Evolutionary conservation across 2,888 invertebrate species (phyloP).

Genomic region (Synanthedon tipuliformis): DNA sequence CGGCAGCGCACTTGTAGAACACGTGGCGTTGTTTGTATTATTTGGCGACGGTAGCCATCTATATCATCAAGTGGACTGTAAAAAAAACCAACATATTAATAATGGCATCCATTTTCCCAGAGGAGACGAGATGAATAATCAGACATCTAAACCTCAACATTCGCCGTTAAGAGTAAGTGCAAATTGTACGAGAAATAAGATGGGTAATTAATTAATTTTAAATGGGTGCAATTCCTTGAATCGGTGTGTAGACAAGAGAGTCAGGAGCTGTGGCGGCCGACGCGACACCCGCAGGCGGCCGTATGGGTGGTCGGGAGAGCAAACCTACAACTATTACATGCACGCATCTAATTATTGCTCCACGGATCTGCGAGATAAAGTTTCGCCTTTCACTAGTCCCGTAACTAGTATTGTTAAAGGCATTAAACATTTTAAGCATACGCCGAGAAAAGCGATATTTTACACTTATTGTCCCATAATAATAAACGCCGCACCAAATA

Average conservation of each 20-base stretch:
- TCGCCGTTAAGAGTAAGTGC: no score
- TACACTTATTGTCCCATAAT: no score
- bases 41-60: no score
- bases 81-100: no score
- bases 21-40: no score
- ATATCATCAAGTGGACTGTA: no score
- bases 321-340: slow-evolving; percentile 16
- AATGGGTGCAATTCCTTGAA: slow-evolving; percentile 7
- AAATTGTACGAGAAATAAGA: neutral
- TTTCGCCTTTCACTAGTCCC: neutral
- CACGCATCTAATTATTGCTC: slow-evolving; percentile 32
- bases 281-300: slow-evolving; percentile 13
- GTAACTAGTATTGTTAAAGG: neutral
- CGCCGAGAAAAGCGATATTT: no score
- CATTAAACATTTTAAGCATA: slow-evolving; percentile 5
- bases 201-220: slow-evolving; percentile 1
- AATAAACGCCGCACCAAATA: no score
- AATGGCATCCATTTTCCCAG: no score
- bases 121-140: no score
- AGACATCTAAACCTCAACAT: no score
- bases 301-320: slow-evolving; percentile 32
- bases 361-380: slow-evolving; percentile 10
- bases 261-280: slow-evolving; percentile 10
- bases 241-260: slow-evolving; percentile 11
- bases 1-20: no score